phyloP scores from a whole-genome alignment of 1,140 invertebrate species.

The Venturia canescens region DNA sequence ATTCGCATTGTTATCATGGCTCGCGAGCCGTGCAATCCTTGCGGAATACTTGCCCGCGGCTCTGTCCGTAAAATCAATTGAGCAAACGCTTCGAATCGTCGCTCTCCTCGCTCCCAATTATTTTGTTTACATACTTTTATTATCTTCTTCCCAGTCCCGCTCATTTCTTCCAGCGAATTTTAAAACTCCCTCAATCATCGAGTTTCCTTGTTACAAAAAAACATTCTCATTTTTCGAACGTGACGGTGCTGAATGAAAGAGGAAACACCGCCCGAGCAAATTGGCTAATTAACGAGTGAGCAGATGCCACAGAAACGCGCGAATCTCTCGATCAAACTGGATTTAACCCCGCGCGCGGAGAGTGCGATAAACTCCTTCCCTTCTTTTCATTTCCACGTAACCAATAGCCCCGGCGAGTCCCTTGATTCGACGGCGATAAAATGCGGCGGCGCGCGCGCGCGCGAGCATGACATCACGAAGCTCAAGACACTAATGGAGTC shows the following conservation, averaged over 20 bases:
- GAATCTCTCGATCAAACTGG: constrained; percentile 66
- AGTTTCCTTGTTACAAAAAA: not conserved
- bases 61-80: not conserved
- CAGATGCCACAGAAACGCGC: constrained; percentile 58
- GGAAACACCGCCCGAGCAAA: not conserved
- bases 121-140: too few species aligned
- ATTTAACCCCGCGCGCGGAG: constrained; percentile 60
- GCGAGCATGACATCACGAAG: constrained; percentile 5
- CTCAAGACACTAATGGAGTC: constrained; percentile 8
- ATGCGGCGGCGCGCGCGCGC: not conserved
- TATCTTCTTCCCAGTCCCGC: too few species aligned
- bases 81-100: too few species aligned
- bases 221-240: not conserved
- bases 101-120: too few species aligned
- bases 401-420: not conserved
- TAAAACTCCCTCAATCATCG: not conserved
- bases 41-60: not conserved
- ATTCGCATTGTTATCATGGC: not conserved
- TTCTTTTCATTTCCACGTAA: not conserved
- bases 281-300: constrained; percentile 64
- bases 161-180: too few species aligned
- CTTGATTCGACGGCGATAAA: not conserved
- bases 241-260: not conserved
- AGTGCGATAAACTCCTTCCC: constrained; percentile 9
- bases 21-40: not conserved